Evolutionary conservation across 2,113 vertebrate species (phyloP).

Genomic region (Phyllostomus discolor): DNA sequence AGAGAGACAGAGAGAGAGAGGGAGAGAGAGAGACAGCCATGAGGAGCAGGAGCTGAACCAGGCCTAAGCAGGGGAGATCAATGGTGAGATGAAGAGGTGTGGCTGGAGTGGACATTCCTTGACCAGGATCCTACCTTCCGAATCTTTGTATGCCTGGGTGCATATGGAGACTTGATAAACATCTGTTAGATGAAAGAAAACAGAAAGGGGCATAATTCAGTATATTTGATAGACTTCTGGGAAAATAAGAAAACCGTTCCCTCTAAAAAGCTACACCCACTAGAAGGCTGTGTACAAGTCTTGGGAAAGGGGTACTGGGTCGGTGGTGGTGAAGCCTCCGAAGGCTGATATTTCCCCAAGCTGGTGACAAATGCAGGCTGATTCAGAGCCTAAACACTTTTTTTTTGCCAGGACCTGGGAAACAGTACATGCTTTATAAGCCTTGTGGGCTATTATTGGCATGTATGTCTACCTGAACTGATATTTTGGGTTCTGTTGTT

Average conservation of each 20-base stretch:
- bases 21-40: background rate
- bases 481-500: background rate
- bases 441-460: rapidly evolving
- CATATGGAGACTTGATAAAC: too few relatives aligned
- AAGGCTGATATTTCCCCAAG: background rate
- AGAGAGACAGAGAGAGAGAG: too few relatives aligned
- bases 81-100: background rate
- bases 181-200: background rate
- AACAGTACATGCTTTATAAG: background rate
- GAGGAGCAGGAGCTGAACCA: background rate
- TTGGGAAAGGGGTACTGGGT: background rate
- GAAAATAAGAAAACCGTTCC: background rate
- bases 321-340: background rate
- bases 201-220: background rate
- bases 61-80: rapidly evolving
- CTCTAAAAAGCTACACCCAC: background rate
- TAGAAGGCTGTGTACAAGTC: background rate
- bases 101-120: too few relatives aligned
- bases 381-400: rapidly evolving
- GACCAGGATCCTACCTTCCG: background rate
- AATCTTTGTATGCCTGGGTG: background rate
- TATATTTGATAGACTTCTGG: background rate
- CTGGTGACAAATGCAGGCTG: background rate
- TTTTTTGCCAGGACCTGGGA: background rate
- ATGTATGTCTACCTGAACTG: background rate